Evolutionary conservation across 1,140 invertebrate genomes (phyloP), one percentile per base, ranked within the genome.

Genomic region (Drosophila varians): DNA sequence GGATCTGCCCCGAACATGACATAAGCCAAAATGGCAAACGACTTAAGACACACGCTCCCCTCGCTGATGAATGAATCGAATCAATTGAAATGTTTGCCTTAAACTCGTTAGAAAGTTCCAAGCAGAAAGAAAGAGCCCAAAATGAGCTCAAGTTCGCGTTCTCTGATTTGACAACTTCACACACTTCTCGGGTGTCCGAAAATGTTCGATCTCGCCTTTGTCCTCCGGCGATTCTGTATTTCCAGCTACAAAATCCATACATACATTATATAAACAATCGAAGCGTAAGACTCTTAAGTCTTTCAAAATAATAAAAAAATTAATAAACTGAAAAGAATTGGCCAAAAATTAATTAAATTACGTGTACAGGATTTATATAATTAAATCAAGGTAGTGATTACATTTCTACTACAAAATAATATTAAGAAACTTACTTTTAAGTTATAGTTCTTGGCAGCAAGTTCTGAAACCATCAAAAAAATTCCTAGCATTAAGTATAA

Each of bases 21-120:
- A 83, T 86, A 83, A 86, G 79, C 78, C 76, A 49, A 75, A 77
- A 84, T 66, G 58, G 42, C 52, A 49, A 75, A 72, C 52, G 76
- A 69, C 76, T 78, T 78, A 74, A 60, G 45, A 28, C 57, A 23
- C 68, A 68, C 55, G 42, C 47, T 18, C 34, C 34, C 26, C 12
- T 53, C 38, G 25, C 57, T 40, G 49, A 56, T 53, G 62, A 69
- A 58, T 64, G 74, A 45, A 57, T 42, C 38, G 38, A 70, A 75
- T 75, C 64, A 71, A 74, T 65, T 73, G 72, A 58, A 74, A 75
- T 70, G 71, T 48, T 74, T 69, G 71, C 36, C 49, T 26, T 21
- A n/a, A 53, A 42, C 48, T 65, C 49, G 47, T 76, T 65, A 55
- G 65, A 64, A 83, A 77, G 70, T 73, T 73, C 48, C 43, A 19